These are phyloP conservation scores for Ophion costatus DNA, from an alignment of 2,888 invertebrate genomes.

Conservation along the genomic window DNA sequence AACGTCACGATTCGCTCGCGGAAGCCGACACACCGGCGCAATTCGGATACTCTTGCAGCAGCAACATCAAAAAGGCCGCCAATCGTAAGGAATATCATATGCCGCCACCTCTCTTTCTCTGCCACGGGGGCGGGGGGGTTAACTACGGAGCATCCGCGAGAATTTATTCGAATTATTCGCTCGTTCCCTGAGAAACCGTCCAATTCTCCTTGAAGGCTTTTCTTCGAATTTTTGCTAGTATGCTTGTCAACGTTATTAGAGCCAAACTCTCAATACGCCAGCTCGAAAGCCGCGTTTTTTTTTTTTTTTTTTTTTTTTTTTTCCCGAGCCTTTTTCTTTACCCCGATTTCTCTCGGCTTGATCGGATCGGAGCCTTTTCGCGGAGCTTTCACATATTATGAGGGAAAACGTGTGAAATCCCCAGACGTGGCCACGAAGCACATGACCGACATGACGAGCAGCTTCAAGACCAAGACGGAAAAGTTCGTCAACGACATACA, in stretches of 20 bases:
- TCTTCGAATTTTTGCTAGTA: too few relatives aligned
- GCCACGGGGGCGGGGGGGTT: too few relatives aligned
- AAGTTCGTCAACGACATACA: constrained; percentile 88
- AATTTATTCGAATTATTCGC: too few relatives aligned
- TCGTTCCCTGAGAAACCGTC: too few relatives aligned
- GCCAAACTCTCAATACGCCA: too few relatives aligned
- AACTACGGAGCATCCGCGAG: neutral
- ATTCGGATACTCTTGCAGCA: constrained; percentile 85
- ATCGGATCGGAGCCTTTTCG: neutral
- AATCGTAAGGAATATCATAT: constrained; percentile 78
- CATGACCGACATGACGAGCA: constrained; percentile 88
- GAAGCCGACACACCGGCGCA: constrained; percentile 84
- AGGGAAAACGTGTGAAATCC: constrained; percentile 57
- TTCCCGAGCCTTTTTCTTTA: too few relatives aligned
- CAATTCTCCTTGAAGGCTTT: too few relatives aligned
- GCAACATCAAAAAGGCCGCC: constrained; percentile 78
- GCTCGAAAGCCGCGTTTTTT: neutral
- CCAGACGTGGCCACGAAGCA: constrained; percentile 86
- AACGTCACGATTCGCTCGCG: constrained; percentile 59
- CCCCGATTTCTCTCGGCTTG: constrained; percentile 50
- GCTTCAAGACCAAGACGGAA: constrained; percentile 88
- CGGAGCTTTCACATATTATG: constrained; percentile 28
- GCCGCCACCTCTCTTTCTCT: too few relatives aligned
- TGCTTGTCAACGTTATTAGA: too few relatives aligned
- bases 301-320: constrained; percentile 25